A percentile compares a stretch with the other conserved stretches of the same genome.
phyloP scores from a whole-genome alignment of 53 echinoderm and acorn worm species.

The Echinarachnius parma region DNA sequence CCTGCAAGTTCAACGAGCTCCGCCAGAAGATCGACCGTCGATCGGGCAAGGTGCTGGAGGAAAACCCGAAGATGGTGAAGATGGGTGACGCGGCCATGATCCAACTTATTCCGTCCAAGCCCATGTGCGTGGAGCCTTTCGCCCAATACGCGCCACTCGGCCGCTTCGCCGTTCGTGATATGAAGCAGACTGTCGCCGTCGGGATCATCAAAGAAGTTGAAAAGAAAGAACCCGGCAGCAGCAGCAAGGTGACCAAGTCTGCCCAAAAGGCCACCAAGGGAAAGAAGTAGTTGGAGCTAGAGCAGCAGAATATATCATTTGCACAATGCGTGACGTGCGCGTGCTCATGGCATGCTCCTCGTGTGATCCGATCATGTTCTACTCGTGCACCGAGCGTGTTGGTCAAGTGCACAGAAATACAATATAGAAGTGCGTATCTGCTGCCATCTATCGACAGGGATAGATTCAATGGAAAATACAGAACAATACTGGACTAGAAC shows the following conservation, averaged over 20 bases:
- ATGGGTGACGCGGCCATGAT: constrained; percentile 82
- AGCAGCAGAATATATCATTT: no score
- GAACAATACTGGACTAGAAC: no score
- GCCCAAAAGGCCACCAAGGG: constrained; percentile 49
- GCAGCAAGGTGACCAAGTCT: constrained; percentile 65
- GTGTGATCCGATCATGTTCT: no score
- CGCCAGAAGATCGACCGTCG: constrained; percentile 85
- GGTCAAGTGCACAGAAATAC: no score
- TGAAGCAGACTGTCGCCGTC: constrained; percentile 94
- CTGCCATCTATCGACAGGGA: no score
- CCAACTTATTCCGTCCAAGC: constrained; percentile 65
- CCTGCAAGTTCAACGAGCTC: constrained; percentile 79
- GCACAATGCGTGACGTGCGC: no score
- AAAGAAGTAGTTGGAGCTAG: no score
- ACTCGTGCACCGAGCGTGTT: no score
- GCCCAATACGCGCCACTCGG: constrained; percentile 78
- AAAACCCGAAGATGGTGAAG: constrained; percentile 74
- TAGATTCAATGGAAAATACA: no score
- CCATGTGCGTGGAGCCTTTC: constrained; percentile 85
- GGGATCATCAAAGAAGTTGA: constrained; percentile 73
- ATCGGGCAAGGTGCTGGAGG: constrained; percentile 84
- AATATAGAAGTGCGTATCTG: no score
- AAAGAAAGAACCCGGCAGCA: constrained; percentile 19
- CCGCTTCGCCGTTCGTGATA: constrained; percentile 93
- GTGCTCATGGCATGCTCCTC: no score